Percentiles rank a stretch among this genome's conserved stretches.
phyloP scores from a whole-genome alignment of 2,888 invertebrate genomes.

The Stegophylla sp. region DNA sequence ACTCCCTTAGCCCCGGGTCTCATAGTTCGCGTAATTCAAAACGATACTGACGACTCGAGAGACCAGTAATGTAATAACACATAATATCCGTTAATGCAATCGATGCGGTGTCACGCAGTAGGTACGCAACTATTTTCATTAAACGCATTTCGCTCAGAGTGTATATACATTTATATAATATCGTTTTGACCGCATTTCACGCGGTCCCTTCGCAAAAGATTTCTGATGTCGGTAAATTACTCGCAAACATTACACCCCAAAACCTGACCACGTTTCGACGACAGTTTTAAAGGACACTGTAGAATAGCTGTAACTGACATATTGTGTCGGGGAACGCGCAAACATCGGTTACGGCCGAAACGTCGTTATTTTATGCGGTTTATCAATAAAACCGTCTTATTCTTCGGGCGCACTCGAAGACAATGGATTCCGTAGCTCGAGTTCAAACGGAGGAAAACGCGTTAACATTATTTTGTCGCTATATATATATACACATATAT shows the following conservation, averaged over 20 bases:
- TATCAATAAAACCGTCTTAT: slow-evolving; percentile 5
- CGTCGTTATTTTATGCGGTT: slow-evolving; percentile 10
- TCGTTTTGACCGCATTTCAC: neutral
- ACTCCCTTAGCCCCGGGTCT: too few species aligned
- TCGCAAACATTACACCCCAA: slow-evolving; percentile 16
- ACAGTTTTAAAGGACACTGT: slow-evolving; percentile 20
- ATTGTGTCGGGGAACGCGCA: slow-evolving; percentile 13
- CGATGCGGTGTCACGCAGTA: too few species aligned
- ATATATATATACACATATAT: too few species aligned
- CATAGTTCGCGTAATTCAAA: too few species aligned
- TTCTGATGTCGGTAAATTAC: slow-evolving; percentile 1
- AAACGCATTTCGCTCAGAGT: neutral
- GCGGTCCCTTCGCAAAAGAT: slow-evolving; percentile 6
- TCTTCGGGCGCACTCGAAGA: neutral
- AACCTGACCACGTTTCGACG: slow-evolving; percentile 29
- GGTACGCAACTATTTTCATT: slow-evolving; percentile 6
- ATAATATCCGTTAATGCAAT: too few species aligned
- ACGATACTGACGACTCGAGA: too few species aligned
- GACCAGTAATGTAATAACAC: too few species aligned
- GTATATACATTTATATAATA: too few species aligned
- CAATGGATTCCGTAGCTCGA: neutral
- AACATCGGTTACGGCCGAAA: neutral
- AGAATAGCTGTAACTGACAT: slow-evolving; percentile 32
- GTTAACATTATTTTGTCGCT: too few species aligned
- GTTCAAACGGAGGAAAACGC: neutral